Base-by-base conservation (phyloP, 37 sponge, comb jelly and placozoan genomes). In the Halichondria panicea region DNA sequence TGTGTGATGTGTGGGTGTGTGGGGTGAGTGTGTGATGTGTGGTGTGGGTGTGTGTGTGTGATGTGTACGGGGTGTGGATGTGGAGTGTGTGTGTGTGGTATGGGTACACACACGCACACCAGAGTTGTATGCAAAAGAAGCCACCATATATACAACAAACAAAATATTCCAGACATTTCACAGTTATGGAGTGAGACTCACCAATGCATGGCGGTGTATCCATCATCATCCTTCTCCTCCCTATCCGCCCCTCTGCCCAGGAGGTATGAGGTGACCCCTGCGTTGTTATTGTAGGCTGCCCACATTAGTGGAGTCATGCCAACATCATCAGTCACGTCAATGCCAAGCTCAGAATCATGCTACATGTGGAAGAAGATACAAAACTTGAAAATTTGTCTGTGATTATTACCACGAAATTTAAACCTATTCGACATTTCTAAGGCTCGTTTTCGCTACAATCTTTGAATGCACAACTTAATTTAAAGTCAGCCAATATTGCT, bases 151-250 rank as follows among this genome's bases (percentile, higher is more conserved):
- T 44, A 67, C 68, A 2, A 11, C n/a, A n/a, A n/a, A n/a, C n/a
- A n/a, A n/a, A n/a, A n/a, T n/a, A n/a, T n/a, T n/a, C n/a, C n/a
- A 15, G 15, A 15, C 13, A 48, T 15, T 18, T 48, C 52, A 48
- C 13, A 66, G 8, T 6, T 25, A 53, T 21, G n/a, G 2, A 30
- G 37, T 12, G 40, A 36, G 37, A 54, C 76, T 33, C 63, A 92
- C 95, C 95, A 94, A 75, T 94, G 95, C 79, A 90, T 83, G 43
- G 95, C 91, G 7, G 95, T 94, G 63, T 71, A 52, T 34, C 95
- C 95, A 63, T 91, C 91, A 1, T 68, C 63, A 61, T 94, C 95
- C 45, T 94, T 94, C 82, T 94, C 95, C 43, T 94, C 95, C 4
- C 56, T 33, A 30, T 94, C 95, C 0, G 92, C 91, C 19, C 89